Conservation (phyloP, 2,797 vertebrate species). For the Pseudotriccus pelzelni region DNA sequence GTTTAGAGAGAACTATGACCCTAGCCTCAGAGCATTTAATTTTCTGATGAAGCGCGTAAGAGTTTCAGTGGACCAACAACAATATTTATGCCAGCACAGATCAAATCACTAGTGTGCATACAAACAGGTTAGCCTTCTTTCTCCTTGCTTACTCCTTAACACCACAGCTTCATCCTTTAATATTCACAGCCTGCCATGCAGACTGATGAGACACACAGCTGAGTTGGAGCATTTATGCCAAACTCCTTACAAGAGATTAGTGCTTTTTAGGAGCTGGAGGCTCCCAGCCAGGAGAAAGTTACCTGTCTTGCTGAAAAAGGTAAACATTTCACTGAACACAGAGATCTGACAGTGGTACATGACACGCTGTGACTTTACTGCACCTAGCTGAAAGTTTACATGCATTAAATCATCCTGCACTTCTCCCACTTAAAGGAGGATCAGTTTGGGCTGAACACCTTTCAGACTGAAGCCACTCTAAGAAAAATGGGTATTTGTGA, state of each 20-base stretch:
- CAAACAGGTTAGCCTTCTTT: neutral
- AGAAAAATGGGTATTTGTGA: neutral
- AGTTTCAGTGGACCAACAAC: neutral
- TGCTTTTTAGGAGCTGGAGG: neutral
- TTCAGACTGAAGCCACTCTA: neutral
- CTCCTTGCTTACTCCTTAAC: neutral
- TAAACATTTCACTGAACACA: neutral
- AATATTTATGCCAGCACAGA: neutral
- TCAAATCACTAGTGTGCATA: neutral
- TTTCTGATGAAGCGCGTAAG: neutral
- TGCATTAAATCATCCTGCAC: neutral
- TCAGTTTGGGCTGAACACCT: neutral
- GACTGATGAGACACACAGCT: neutral
- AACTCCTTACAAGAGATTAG: neutral
- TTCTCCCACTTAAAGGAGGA: neutral
- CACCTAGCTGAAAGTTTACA: neutral
- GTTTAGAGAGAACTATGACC: neutral
- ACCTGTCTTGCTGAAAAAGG: neutral
- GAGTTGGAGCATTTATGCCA: accelerated
- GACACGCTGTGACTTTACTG: accelerated
- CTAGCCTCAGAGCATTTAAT: neutral
- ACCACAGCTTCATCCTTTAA: neutral
- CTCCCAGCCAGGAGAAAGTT: neutral
- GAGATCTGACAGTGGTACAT: neutral
- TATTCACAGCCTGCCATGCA: neutral